phyloP scores from a whole-genome alignment of 1,140 invertebrate genomes.

The Aphidius gifuensis region DNA sequence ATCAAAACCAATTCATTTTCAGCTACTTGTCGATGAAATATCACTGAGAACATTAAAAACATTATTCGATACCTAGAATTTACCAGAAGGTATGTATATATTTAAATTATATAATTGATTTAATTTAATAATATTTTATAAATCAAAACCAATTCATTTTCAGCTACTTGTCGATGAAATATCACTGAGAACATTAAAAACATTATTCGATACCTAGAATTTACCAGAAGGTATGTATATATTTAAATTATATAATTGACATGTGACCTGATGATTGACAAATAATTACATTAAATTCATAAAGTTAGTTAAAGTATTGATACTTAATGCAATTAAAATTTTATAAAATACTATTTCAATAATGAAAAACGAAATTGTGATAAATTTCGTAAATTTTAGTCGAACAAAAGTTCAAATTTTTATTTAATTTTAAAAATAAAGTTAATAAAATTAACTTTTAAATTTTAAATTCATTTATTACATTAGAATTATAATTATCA shows the following conservation, averaged over 20 bases:
- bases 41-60: slow-evolving; percentile 72
- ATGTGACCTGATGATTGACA: slow-evolving; percentile 18
- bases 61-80: slow-evolving; percentile 83
- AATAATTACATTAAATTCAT: too few relatives aligned
- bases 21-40: slow-evolving; percentile 78
- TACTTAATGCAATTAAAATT: too few relatives aligned
- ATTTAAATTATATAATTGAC: slow-evolving; percentile 19
- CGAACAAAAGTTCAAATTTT: too few relatives aligned
- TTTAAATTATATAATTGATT: slow-evolving; percentile 19
- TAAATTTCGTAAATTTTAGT: too few relatives aligned
- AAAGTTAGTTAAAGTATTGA: too few relatives aligned
- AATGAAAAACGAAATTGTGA: too few relatives aligned
- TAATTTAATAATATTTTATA: slow-evolving; percentile 84
- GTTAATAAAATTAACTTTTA: too few relatives aligned
- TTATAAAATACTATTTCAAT: too few relatives aligned
- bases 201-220: slow-evolving; percentile 84
- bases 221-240: slow-evolving; percentile 71
- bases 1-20: slow-evolving; percentile 85
- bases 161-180: slow-evolving; percentile 81
- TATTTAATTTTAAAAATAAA: too few relatives aligned
- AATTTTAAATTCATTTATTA: too few relatives aligned
- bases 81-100: slow-evolving; percentile 69
- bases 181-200: slow-evolving; percentile 71
- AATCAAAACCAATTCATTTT: slow-evolving; percentile 85
- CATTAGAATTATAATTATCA: too few relatives aligned